A percentile compares a stretch with the other conserved stretches of the same genome.
Conservation (phyloP, 2,797 vertebrate species). For the Phrynocephalus guinanensis region DNA sequence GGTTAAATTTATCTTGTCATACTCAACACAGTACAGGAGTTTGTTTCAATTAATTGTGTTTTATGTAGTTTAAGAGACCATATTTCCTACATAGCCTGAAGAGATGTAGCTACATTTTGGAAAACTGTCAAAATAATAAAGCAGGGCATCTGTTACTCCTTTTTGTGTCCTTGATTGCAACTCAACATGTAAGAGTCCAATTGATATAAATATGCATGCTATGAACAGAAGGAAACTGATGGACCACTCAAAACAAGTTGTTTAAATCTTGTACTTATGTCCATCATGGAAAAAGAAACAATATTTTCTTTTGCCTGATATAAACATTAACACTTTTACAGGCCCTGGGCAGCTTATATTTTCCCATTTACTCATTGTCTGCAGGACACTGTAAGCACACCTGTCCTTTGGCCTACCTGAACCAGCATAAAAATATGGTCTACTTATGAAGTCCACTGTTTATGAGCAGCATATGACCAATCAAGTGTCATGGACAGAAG, state of each 20-base stretch:
- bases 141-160: conserved; percentile 5
- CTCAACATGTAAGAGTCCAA: background rate
- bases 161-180: conserved; percentile 8
- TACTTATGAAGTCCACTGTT: background rate
- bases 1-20: conserved; percentile 33
- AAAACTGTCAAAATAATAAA: conserved; percentile 26
- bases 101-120: conserved; percentile 11
- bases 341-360: no score
- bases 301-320: background rate
- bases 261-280: background rate
- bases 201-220: background rate
- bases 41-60: conserved; percentile 31
- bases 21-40: background rate
- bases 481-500: background rate
- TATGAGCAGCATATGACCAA: background rate
- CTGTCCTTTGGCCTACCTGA: background rate
- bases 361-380: background rate
- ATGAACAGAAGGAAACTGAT: background rate
- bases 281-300: background rate
- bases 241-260: background rate
- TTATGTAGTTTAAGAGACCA: conserved; percentile 8
- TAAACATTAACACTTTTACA: background rate
- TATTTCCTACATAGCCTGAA: conserved; percentile 16
- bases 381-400: background rate
- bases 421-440: background rate